A percentile compares a stretch with the other conserved stretches of the same genome.
These are phyloP conservation scores for Orcinus orca DNA, from an alignment of 2,113 vertebrate genomes.

Conservation along the genomic window DNA sequence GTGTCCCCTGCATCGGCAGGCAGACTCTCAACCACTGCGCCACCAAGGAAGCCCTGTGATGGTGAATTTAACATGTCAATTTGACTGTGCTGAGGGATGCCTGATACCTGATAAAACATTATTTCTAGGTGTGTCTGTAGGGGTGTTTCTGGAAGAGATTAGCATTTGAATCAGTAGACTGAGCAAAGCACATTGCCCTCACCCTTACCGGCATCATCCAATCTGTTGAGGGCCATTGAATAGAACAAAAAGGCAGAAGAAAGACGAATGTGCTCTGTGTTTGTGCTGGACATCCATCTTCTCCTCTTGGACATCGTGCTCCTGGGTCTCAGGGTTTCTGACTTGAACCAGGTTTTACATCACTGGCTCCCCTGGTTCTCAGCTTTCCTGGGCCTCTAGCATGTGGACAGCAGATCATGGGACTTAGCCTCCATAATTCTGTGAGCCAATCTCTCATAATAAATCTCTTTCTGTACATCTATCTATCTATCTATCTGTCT, in stretches of 20 bases:
- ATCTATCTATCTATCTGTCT: background rate
- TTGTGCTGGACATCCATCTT: background rate
- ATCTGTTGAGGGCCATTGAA: background rate
- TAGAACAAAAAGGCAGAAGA: background rate
- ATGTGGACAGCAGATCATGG: no score
- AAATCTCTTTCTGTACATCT: background rate
- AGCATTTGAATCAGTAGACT: background rate
- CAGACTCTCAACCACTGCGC: no score
- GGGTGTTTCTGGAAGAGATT: no score
- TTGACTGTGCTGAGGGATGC: background rate
- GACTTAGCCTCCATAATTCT: background rate
- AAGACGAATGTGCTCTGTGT: background rate
- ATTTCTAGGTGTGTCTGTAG: background rate
- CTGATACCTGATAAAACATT: no score
- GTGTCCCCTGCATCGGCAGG: no score
- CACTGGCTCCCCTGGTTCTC: background rate
- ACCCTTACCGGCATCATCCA: background rate
- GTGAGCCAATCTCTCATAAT: background rate
- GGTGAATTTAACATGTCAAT: background rate
- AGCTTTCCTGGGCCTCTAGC: background rate
- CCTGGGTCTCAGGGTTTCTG: background rate
- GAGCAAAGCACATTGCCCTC: background rate
- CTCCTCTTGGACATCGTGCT: background rate
- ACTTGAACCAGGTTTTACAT: background rate
- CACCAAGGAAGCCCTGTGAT: background rate